Conservation (phyloP, 2,113 vertebrate genomes). For the Urocolius indicus region DNA sequence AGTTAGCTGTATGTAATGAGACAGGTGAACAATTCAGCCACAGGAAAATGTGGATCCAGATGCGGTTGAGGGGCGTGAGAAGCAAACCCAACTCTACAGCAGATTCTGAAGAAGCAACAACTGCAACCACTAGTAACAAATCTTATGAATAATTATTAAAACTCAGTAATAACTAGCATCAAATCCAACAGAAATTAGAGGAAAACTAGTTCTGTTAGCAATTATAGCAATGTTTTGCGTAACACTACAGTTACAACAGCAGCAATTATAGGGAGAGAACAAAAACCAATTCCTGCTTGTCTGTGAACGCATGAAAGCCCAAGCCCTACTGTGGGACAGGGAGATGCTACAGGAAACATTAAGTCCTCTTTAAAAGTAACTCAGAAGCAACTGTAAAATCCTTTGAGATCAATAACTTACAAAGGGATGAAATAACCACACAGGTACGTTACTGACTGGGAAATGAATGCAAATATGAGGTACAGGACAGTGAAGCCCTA, state of each 20-base stretch:
- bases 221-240: neutral
- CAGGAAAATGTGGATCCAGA: neutral
- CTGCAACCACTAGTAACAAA: neutral
- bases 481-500: neutral
- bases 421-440: neutral
- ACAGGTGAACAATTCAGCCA: neutral
- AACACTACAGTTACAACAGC: neutral
- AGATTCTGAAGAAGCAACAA: neutral
- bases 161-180: neutral
- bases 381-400: neutral
- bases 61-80: neutral
- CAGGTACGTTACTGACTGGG: neutral
- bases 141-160: neutral
- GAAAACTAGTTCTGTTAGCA: neutral
- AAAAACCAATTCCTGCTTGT: neutral
- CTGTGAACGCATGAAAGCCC: neutral
- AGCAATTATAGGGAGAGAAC: neutral
- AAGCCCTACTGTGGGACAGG: neutral
- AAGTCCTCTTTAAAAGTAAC: neutral
- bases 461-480: neutral
- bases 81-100: neutral
- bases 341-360: neutral
- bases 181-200: neutral
- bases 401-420: neutral
- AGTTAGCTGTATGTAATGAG: neutral